Base-by-base conservation (phyloP, 2,797 vertebrate species). In the Thalassophryne amazonica region DNA sequence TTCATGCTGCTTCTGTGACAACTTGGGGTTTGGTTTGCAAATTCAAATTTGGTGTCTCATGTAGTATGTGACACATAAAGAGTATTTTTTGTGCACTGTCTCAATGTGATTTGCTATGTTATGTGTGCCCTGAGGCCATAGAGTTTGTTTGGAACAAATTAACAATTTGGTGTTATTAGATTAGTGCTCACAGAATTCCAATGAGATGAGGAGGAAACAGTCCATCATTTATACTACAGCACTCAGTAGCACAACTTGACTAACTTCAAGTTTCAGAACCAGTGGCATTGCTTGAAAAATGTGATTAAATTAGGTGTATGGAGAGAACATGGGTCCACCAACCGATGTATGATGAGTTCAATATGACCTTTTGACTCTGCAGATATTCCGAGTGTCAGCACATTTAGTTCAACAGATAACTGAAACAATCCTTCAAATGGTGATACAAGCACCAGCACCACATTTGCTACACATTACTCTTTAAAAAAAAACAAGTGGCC, bases 1-100 rank as follows among this genome's bases (percentile, higher is more conserved):
- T 16, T 59, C 28, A 55, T 32, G 5, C 36, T 7, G 67, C 41
- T 70, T 9, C 58, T 61, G 60, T 57, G 58, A 41, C 49, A 50
- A 69, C 50, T 40, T 11, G 22, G 18, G 13, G 13, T 28, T 37
- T 32, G 24, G 9, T 5, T 29, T 21, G 7, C 33, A 52, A 45
- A 59, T 62, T 41, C 33, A 62, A 55, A 51, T 32, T 15, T 12
- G 15, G 9, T 57, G n/a, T n/a, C n/a, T n/a, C n/a, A n/a, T n/a
- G n/a, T n/a, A n/a, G 46, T 15, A 48, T 19, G 8, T 20, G 24
- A 31, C 1, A 16, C 36, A 12, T 27, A 2, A 20, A 14, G 28
- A 43, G 1, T 14, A 37, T 42, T n/a, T 22, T 13, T 9, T 25
- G 6, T 21, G n/a, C 25, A 15, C 3, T 20, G 22, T 42, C 6